Base-by-base conservation (phyloP, 2,113 vertebrate genomes). In the Corythoichthys haematopterus region DNA sequence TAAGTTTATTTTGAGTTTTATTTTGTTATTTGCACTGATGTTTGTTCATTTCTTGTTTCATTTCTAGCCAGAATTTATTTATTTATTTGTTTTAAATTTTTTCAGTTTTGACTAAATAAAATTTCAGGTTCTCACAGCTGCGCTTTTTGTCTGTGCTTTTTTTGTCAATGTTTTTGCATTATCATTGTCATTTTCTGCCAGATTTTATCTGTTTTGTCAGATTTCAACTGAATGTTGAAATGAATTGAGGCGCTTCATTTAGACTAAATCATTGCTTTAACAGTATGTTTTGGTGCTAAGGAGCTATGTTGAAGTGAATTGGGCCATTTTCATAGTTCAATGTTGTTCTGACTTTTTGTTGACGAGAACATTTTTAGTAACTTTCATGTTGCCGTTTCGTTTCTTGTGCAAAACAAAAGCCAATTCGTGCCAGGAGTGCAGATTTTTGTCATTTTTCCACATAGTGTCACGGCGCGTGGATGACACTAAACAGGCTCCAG, bases 401-500 rank as follows among this genome's bases (percentile, higher is more conserved):
- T 28, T 3, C 52, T 33, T 33, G 20, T 33, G 52, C 52, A 28
- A 33, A 55, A 33, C 10, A 55, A 55, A 55, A 36, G 5, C 35
- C 14, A 13, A 13, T 15, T 35, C 36, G 5, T 36, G 37, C 10
- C 55, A 0, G 11, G 63, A 74, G 45, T 50, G 52, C 69, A 60
- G 50, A 75, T 75, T 68, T 61, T 47, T 63, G 67, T 77, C 76
- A 84, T 79, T 81, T 84, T 85, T 80, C 69, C 47, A 57, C 64
- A 75, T 72, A 69, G 81, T 85, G 87, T 87, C 82, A 84, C 76
- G 70, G 76, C 76, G 76, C 46, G 78, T 67, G 75, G 74, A 75
- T 77, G 79, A 88, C 50, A 68, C 78, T 87, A 83, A 90, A 90
- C 87, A 88, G 82, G 79, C 85, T 90, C 88, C 88, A 90, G 87